Evolutionary conservation across 2,888 invertebrate species (phyloP).

Genomic region (Melanostoma mellinum): DNA sequence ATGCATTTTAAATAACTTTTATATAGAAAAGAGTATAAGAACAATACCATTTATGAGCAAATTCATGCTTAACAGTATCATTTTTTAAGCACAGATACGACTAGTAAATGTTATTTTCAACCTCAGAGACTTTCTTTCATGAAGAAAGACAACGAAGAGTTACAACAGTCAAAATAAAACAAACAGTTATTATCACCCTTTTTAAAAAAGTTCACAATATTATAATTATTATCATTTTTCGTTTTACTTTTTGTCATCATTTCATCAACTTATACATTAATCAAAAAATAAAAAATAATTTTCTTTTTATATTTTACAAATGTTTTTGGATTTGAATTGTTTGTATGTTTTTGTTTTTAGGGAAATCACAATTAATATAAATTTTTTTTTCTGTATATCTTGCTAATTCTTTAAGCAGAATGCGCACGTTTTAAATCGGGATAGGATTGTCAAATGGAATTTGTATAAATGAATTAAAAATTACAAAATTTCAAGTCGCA

Average conservation of each 20-base stretch:
- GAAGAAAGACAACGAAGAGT: slow-evolving; percentile 10
- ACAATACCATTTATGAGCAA: no score
- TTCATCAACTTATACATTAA: slow-evolving; percentile 70
- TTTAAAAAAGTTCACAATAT: slow-evolving; percentile 68
- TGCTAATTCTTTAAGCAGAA: slow-evolving; percentile 43
- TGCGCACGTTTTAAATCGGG: slow-evolving; percentile 46
- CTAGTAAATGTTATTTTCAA: no score
- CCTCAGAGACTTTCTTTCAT: no score
- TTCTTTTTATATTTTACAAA: slow-evolving; percentile 57
- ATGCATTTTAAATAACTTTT: no score
- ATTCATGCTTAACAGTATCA: no score
- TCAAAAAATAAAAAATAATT: slow-evolving; percentile 69
- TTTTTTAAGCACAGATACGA: no score
- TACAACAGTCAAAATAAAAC: slow-evolving; percentile 5
- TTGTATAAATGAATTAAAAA: slow-evolving; percentile 41
- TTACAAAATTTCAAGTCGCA: slow-evolving; percentile 26
- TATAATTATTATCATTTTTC: slow-evolving; percentile 44
- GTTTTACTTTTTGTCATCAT: slow-evolving; percentile 58
- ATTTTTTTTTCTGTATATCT: slow-evolving; percentile 35
- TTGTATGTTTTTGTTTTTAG: slow-evolving; percentile 28
- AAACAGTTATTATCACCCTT: slow-evolving; percentile 31
- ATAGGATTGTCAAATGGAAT: slow-evolving; percentile 57
- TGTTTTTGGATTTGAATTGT: slow-evolving; percentile 43
- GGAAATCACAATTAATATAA: slow-evolving; percentile 55
- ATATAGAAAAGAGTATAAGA: no score